Conservation (phyloP, 1,140 invertebrate genomes). For the Cardiocondyla obscurior region DNA sequence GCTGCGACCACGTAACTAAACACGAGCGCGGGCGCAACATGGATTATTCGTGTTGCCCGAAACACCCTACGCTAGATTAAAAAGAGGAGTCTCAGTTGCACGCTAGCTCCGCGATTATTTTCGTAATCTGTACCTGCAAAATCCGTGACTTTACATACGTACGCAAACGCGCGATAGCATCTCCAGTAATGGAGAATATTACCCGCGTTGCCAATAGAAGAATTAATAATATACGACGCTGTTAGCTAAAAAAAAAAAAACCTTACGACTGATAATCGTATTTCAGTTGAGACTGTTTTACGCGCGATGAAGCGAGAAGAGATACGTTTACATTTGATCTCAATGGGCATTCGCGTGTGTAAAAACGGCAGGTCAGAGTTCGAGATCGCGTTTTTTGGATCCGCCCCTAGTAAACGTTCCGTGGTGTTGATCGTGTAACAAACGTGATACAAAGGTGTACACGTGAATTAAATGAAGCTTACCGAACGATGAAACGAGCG, state of each 20-base stretch:
- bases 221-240: background rate
- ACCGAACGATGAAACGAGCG: constrained; percentile 60
- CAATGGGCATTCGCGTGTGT: background rate
- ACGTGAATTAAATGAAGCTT: constrained; percentile 71
- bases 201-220: background rate
- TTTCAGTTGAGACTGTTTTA: background rate
- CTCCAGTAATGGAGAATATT: background rate
- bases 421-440: constrained; percentile 49
- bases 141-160: background rate
- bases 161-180: background rate
- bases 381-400: background rate
- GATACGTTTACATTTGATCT: background rate
- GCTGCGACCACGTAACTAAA: background rate
- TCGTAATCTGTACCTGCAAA: background rate
- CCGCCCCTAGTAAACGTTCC: background rate
- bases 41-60: background rate
- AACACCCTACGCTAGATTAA: constrained; percentile 1
- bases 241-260: background rate
- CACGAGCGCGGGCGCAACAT: constrained; percentile 44
- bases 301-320: background rate
- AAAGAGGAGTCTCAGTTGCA: background rate
- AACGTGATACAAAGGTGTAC: constrained; percentile 26
- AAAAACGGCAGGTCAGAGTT: background rate
- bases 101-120: background rate
- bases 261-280: background rate